Percentiles rank a stretch among this genome's conserved stretches.
Evolutionary conservation across 2,797 vertebrate genomes (phyloP).

Genomic region (Coilia nasus): DNA sequence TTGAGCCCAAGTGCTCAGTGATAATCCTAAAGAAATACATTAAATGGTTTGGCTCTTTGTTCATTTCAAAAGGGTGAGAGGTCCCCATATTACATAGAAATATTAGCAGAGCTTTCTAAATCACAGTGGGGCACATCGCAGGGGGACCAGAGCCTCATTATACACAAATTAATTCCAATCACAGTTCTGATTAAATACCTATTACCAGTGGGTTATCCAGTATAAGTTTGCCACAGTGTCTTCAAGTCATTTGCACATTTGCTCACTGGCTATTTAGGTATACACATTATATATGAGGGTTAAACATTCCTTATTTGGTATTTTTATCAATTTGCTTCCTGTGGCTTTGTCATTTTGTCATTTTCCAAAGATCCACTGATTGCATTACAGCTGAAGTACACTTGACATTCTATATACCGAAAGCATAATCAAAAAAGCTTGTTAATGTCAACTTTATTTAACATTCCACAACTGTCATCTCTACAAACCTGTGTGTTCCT

Average conservation of each 20-base stretch:
- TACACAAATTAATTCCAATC: background rate
- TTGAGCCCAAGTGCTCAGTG: constrained; percentile 6
- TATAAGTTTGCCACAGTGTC: background rate
- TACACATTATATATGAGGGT: background rate
- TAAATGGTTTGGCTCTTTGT: background rate
- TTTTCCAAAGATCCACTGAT: background rate
- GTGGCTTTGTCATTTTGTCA: background rate
- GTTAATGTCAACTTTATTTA: background rate
- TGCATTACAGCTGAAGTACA: background rate
- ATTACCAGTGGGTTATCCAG: background rate
- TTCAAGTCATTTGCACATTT: background rate
- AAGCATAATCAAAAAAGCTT: background rate
- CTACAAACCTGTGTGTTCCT: background rate
- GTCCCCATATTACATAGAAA: background rate
- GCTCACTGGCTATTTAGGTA: background rate
- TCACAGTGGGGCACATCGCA: background rate
- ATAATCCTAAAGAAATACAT: background rate
- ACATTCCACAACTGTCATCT: background rate
- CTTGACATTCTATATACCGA: background rate
- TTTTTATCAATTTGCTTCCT: background rate
- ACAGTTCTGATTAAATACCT: background rate
- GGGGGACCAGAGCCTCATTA: background rate
- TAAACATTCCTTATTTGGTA: background rate
- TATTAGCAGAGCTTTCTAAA: background rate
- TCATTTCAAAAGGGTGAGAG: background rate